A percentile compares a stretch with the other conserved stretches of the same genome.
These are phyloP conservation scores for Macaca nemestrina DNA, from an alignment of 2,113 vertebrate species.

Conservation along the genomic window DNA sequence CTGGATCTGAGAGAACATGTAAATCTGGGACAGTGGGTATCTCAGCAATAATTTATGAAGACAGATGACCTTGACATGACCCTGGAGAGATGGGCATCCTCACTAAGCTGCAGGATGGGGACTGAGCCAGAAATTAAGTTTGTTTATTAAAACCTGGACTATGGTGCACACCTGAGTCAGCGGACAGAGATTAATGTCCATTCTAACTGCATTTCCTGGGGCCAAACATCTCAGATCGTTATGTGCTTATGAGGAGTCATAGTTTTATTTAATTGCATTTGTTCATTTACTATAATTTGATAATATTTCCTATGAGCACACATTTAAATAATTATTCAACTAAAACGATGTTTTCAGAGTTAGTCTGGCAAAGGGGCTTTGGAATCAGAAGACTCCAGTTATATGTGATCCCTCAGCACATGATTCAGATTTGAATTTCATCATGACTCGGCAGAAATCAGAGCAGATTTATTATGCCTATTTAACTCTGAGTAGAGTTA, in stretches of 20 bases:
- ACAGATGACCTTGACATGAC: constrained; percentile 50
- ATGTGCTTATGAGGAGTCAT: constrained; percentile 67
- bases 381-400: constrained; percentile 60
- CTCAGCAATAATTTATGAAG: constrained; percentile 33
- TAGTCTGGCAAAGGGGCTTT: constrained; percentile 65
- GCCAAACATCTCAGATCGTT: constrained; percentile 73
- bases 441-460: constrained; percentile 60
- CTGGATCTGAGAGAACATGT: neutral
- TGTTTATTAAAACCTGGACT: constrained; percentile 68
- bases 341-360: constrained; percentile 68
- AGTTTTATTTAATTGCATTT: constrained; percentile 79
- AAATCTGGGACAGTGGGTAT: neutral
- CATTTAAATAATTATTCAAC: constrained; percentile 79
- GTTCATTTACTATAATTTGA: constrained; percentile 77
- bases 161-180: constrained; percentile 71
- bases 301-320: constrained; percentile 76
- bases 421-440: constrained; percentile 67
- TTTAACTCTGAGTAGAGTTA: constrained; percentile 29
- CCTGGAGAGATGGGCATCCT: neutral
- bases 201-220: constrained; percentile 76
- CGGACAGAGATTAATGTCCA: constrained; percentile 67
- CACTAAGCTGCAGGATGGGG: neutral
- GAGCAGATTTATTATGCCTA: neutral
- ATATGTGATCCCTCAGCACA: neutral
- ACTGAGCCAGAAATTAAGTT: constrained; percentile 58